Evolutionary conservation across 2,888 invertebrate species (phyloP), one percentile per base, ranked within the genome.

Genomic region (Itoplectis maculator): DNA sequence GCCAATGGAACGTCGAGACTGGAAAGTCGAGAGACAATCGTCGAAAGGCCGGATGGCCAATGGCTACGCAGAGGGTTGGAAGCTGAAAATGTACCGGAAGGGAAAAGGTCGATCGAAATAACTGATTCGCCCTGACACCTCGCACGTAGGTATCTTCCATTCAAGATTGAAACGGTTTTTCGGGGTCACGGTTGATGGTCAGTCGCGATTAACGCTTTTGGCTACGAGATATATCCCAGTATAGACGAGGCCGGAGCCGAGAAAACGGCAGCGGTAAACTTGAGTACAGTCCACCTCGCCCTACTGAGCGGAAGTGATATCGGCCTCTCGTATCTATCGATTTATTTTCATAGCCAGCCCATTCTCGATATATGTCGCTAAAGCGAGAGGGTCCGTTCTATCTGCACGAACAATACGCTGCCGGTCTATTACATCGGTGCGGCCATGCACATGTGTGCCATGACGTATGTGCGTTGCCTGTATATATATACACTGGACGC

Each of bases 171-270:
- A 88, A 87, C 80, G 84, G 84, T 83, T 87, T 83, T 87, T 85
- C 83, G 87, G 87, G 89, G 89, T 90, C 89, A 90, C 86, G 89
- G 90, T 85, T 86, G 88, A 87, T 86, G 85, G 87, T 85, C 51
- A 70, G 47, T 47, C 13, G 13, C 69, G 70, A 70, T 76, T 81
- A 47, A 75, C 75, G 65, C 70, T 65, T 76, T 70, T 68, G 65
- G 47, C 81, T 40, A 49, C 59, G 18, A 18, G 37, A 35, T 74
- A 61, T 63, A 42, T 29, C 47, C 49, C 18, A 37, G 9, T 8
- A 18, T 49, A 80, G 45, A 63, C 42, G 49, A 40, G 65, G 65
- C n/a, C n/a, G n/a, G 65, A 40, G 49, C 59, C 59, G 45, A n/a
- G 18, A 73, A 49, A 59, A 47, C 42, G 20, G 51, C 11, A 11